Evolutionary conservation across 2,888 invertebrate species (phyloP), one percentile per base, ranked within the genome.

Genomic region (Dicyrtomina minuta): DNA sequence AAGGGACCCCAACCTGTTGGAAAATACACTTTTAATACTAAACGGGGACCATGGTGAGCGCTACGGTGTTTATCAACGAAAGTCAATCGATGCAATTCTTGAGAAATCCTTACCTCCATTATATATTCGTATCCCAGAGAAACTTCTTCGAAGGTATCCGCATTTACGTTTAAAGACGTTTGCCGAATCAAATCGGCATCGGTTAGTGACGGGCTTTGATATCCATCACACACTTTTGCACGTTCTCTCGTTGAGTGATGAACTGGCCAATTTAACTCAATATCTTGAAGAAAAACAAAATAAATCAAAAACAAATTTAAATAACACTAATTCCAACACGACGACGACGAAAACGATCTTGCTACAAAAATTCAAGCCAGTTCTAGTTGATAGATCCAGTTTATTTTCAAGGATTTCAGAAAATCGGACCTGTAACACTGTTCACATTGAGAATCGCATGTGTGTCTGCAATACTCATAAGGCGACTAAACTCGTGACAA

Each of bases 11-110:
- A 82, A 85, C 4, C 83, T 84, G 15, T 84, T 85, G 0, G 88
- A 87, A 0, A 87, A 87, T 51, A 87, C 88, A 1, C 85, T 91
- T 77, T 82, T 91, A 0, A 83, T 91, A 64, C 88, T 81, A 77
- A 83, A 91, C 59, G 91, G 91, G 79, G 91, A 91, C 79, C 92
- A 92, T 78, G 92, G 92, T 0, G 85, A 90, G 79, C 84, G 91
- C 10, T 90, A 88, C 80, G 91, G 91, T 0, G 85, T 86, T 17
- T 85, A 88, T 44, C 84, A 91, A 2, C 82, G 86, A 68, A 86
- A 87, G 2, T 83, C 87, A 72, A 90, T 90, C 0, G 90, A 89
- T 84, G 86, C 89, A 77, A 91, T 91, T 79, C 33, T 33, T 33
- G 90, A 91, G 77, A 85, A 91, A 10, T 79, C 43, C 12, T 20